These are phyloP conservation scores for Dynastes grantii DNA, from an alignment of 2,888 invertebrate genomes.

Conservation along the genomic window DNA sequence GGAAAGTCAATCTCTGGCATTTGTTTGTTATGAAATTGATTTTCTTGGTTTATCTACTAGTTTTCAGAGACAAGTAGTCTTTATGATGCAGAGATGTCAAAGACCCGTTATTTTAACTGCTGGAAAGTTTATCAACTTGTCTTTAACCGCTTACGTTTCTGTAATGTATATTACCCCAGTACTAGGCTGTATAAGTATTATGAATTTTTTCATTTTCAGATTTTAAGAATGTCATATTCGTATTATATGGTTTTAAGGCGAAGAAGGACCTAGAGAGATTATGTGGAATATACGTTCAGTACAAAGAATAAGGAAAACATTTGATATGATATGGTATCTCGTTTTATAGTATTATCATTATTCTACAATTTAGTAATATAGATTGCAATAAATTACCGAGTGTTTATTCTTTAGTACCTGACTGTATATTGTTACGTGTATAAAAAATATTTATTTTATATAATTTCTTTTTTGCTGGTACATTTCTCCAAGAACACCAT, in stretches of 20 bases:
- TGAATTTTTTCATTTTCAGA: slow-evolving; percentile 19
- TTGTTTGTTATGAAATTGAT: slow-evolving; percentile 53
- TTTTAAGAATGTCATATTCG: slow-evolving; percentile 40
- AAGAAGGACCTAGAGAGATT: neutral
- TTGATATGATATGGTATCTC: neutral
- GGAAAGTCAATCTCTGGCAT: slow-evolving; percentile 53
- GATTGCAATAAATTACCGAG: no score
- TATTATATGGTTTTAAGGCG: slow-evolving; percentile 46
- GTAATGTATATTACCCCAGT: slow-evolving; percentile 61
- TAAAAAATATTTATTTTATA: no score
- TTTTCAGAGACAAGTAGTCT: slow-evolving; percentile 66
- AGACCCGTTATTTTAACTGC: slow-evolving; percentile 71
- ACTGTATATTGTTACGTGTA: neutral
- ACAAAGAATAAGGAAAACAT: neutral
- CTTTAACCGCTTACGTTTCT: slow-evolving; percentile 71
- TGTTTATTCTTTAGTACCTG: neutral
- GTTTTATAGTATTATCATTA: neutral
- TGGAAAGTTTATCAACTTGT: slow-evolving; percentile 70
- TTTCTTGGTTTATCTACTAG: slow-evolving; percentile 49
- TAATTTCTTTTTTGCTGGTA: no score
- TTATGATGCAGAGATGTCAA: slow-evolving; percentile 70
- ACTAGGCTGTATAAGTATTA: no score
- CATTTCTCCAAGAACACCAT: no score
- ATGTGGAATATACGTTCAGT: neutral
- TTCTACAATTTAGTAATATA: no score